Evolutionary conservation across 2,888 invertebrate species (phyloP).

Genomic region (Resseliella maxima): DNA sequence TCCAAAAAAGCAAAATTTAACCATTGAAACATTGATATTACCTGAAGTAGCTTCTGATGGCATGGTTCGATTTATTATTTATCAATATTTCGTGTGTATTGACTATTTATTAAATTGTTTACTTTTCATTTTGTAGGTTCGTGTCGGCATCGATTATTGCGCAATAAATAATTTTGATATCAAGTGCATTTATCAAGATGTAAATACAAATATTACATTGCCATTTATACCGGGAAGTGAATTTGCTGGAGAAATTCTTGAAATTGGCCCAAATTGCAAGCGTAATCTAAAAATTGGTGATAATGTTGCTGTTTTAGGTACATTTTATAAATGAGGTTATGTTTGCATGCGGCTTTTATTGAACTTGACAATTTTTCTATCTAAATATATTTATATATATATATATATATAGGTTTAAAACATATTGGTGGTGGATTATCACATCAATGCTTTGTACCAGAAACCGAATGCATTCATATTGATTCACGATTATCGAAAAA

Average conservation of each 20-base stretch:
- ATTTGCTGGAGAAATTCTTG: conserved; percentile 72
- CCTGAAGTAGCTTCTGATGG: neutral
- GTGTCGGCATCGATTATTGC: conserved; percentile 73
- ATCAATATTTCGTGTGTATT: neutral
- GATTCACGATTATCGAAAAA: conserved; percentile 68
- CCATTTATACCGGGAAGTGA: conserved; percentile 77
- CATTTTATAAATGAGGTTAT: conserved; percentile 70
- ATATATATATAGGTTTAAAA: conserved; percentile 56
- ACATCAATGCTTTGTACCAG: conserved; percentile 70
- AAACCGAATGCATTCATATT: conserved; percentile 72
- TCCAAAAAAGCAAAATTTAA: conserved; percentile 36
- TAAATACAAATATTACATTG: conserved; percentile 67
- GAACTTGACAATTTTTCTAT: neutral
- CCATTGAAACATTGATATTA: conserved; percentile 15
- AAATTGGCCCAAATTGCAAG: conserved; percentile 69
- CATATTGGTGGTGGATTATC: conserved; percentile 70
- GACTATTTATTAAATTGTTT: neutral
- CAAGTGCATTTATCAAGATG: conserved; percentile 69
- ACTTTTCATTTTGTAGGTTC: conserved; percentile 67
- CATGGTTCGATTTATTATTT: neutral
- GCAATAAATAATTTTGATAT: conserved; percentile 76
- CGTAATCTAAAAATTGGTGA: conserved; percentile 58
- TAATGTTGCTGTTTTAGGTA: conserved; percentile 60
- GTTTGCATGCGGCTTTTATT: conserved; percentile 67
- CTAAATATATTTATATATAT: no score